Evolutionary conservation across 1,140 invertebrate species (phyloP).

Genomic region (Palaemon carinicauda): DNA sequence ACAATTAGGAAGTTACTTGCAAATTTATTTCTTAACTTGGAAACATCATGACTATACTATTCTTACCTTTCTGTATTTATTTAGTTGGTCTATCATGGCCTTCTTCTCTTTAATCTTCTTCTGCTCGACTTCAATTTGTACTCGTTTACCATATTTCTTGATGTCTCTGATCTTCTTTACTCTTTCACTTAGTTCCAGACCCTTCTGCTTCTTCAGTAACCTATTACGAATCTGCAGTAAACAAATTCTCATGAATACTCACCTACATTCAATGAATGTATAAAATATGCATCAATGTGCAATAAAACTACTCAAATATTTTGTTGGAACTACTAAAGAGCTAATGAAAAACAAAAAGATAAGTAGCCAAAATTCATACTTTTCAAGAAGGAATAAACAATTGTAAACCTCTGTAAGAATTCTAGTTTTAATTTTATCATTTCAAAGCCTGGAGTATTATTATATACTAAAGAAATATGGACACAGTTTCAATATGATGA

Average conservation of each 20-base stretch:
- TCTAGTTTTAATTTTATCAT: no score
- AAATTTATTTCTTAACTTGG: no score
- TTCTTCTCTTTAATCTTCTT: slow-evolving; percentile 72
- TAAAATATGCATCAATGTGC: neutral
- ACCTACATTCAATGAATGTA: neutral
- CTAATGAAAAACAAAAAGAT: no score
- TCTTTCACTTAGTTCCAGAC: slow-evolving; percentile 86
- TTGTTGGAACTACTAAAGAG: no score
- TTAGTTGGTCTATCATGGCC: slow-evolving; percentile 72
- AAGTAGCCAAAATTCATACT: no score
- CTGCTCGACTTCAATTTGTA: slow-evolving; percentile 83
- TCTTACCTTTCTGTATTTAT: slow-evolving; percentile 85
- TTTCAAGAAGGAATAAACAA: no score
- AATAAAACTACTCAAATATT: no score
- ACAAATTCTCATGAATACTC: neutral
- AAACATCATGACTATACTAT: slow-evolving; percentile 79
- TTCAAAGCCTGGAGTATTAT: no score
- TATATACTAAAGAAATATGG: no score
- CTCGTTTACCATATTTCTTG: slow-evolving; percentile 90
- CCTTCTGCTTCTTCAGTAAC: slow-evolving; percentile 83
- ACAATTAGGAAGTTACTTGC: neutral
- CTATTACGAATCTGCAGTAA: slow-evolving; percentile 76
- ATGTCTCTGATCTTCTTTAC: slow-evolving; percentile 87
- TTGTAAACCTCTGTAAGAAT: no score
- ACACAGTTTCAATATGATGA: no score